These are phyloP conservation scores for Dipodomys stephensi DNA, from an alignment of 2,113 vertebrate genomes.

Conservation along the genomic window DNA sequence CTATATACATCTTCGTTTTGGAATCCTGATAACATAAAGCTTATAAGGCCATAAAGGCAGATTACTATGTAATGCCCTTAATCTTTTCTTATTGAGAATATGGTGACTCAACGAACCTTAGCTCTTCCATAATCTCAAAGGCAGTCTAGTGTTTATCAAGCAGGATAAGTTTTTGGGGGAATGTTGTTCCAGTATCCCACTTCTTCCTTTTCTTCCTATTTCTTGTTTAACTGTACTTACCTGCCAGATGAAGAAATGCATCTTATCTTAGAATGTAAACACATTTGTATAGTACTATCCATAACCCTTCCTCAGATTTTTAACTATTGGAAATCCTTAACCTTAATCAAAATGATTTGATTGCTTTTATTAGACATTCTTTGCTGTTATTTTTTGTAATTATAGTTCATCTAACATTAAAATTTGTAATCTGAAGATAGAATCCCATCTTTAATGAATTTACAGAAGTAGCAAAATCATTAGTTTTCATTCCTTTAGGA, in stretches of 20 bases:
- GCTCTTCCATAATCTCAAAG: constrained; percentile 41
- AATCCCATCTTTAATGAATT: constrained; percentile 74
- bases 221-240: neutral
- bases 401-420: constrained; percentile 53
- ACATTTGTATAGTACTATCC: constrained; percentile 28
- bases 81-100: constrained; percentile 69
- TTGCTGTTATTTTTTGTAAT: neutral
- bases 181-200: constrained; percentile 19
- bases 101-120: constrained; percentile 62
- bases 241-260: neutral
- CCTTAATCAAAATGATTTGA: constrained; percentile 58
- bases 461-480: constrained; percentile 43
- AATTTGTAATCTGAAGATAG: constrained; percentile 65
- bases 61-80: constrained; percentile 45
- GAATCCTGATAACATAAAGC: constrained; percentile 59
- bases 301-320: constrained; percentile 61
- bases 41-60: constrained; percentile 67
- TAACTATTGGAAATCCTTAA: constrained; percentile 83
- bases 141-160: constrained; percentile 49
- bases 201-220: neutral
- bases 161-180: neutral
- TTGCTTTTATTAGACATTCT: constrained; percentile 57
- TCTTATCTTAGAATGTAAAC: constrained; percentile 47
- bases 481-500: neutral
- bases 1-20: constrained; percentile 45